These are phyloP conservation scores for Sciurus niger DNA, from an alignment of 2,113 vertebrate species.

Conservation along the genomic window DNA sequence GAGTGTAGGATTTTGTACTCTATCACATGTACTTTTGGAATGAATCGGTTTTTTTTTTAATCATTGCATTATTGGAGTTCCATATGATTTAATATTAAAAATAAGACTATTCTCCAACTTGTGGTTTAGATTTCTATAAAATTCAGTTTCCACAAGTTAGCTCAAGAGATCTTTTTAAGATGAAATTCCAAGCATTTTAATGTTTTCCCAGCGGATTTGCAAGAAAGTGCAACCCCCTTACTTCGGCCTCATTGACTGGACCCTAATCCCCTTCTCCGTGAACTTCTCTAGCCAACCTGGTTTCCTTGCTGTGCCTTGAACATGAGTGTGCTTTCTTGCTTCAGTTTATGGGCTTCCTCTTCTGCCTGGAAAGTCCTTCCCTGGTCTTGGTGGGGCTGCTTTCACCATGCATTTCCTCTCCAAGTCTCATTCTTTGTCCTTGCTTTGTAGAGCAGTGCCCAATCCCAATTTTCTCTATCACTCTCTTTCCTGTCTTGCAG, in stretches of 20 bases:
- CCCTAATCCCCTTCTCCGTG: background rate
- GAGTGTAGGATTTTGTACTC: background rate
- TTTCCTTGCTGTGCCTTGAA: background rate
- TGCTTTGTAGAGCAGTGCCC: background rate
- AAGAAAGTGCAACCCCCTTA: background rate
- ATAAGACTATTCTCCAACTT: background rate
- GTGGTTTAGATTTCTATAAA: slow-evolving; percentile 29
- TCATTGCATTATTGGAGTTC: background rate
- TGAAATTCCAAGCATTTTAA: background rate
- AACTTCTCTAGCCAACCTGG: background rate
- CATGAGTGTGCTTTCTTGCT: background rate
- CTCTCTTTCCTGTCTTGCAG: background rate
- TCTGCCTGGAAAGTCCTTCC: background rate
- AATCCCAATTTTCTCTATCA: background rate
- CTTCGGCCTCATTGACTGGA: background rate
- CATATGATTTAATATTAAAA: slow-evolving; percentile 26
- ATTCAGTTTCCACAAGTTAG: slow-evolving; percentile 44
- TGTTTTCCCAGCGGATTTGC: background rate
- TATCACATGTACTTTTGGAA: background rate
- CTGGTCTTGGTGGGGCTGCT: background rate
- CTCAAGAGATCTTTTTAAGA: slow-evolving; percentile 30
- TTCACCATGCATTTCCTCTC: background rate
- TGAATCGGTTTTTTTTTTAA: background rate
- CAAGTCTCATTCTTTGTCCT: background rate
- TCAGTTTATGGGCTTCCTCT: background rate